Base-by-base conservation (phyloP, 2,888 invertebrate species). In the Sussaba pulchella region DNA sequence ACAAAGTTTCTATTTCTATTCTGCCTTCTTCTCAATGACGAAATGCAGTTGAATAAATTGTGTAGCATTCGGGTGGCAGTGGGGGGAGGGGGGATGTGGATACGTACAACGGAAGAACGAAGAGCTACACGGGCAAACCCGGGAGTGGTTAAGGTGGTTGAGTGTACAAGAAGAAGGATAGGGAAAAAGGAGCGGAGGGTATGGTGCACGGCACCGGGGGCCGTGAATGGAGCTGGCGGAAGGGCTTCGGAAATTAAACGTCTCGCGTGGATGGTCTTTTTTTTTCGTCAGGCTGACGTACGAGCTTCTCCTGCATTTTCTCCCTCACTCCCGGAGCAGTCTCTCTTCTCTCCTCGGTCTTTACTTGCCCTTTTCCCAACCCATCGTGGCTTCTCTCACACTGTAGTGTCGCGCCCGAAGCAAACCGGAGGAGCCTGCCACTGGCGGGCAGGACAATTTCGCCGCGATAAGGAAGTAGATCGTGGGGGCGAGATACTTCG, bases 211-310 rank as follows among this genome's bases (percentile, higher is more conserved):
- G 85, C 84, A 87, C 84, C 85, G 83, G 86, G 83, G 84, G 83
- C 84, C 86, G 90, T 91, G 92, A 92, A 92, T 91, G 91, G 91
- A 91, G 88, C 88, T 86, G 87, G 91, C 90, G 91, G 91, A 91
- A 91, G 91, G 89, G 87, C 91, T 91, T 91, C 91, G 92, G 92
- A 92, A 92, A 92, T 92, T 92, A 92, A 92, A 92, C 90, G 91
- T 92, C 92, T 89, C 86, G 87, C 85, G 86, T 85, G 84, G 89
- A 90, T 89, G 90, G 88, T 90, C 89, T 90, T 91, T 91, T 82
- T n/a, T 90, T 89, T 87, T 87, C 88, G 85, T 85, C 85, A 78
- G 85, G 85, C 90, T 92, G 91, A 92, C 91, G 89, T 91, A 92
- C 89, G 91, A 87, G 84, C 85, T 83, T 84, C 85, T 84, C 78